These are phyloP conservation scores for Dissostichus mawsoni DNA, from an alignment of 2,113 vertebrate genomes.

Conservation along the genomic window DNA sequence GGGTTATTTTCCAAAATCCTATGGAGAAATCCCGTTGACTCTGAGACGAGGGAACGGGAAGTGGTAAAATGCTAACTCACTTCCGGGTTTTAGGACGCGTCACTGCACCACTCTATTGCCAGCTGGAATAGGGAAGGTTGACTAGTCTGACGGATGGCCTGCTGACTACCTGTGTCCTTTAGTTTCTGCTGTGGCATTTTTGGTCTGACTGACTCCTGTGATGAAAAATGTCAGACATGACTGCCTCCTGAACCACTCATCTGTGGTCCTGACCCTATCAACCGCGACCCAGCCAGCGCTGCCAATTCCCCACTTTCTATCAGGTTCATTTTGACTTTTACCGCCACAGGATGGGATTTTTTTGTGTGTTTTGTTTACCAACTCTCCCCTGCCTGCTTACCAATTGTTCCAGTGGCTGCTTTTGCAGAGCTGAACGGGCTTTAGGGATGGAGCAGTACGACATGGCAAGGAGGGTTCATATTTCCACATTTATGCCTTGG, in stretches of 20 bases:
- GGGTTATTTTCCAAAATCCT: no score
- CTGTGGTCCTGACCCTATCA: conserved; percentile 64
- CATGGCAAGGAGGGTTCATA: conserved; percentile 41
- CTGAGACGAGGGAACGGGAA: no score
- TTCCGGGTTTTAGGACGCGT: no score
- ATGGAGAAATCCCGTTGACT: no score
- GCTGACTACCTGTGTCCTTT: conserved; percentile 37
- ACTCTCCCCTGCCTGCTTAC: conserved; percentile 22
- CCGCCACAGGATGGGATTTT: not conserved
- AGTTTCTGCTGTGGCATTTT: conserved; percentile 36
- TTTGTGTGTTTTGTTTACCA: conserved; percentile 38
- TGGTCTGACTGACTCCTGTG: conserved; percentile 38
- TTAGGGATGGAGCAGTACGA: conserved; percentile 28
- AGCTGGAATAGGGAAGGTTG: no score
- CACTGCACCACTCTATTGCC: no score
- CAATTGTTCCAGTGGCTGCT: conserved; percentile 54
- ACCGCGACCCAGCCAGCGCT: conserved; percentile 27
- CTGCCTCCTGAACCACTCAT: conserved; percentile 60
- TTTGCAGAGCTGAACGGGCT: conserved; percentile 47
- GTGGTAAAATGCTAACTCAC: no score
- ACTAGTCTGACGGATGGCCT: no score
- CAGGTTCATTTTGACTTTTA: conserved; percentile 44
- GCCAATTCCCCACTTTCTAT: conserved; percentile 44
- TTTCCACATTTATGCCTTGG: conserved; percentile 67
- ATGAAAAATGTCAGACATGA: conserved; percentile 64